phyloP scores from a whole-genome alignment of 2,888 invertebrate species.

The Sarcophaga rosellei region DNA sequence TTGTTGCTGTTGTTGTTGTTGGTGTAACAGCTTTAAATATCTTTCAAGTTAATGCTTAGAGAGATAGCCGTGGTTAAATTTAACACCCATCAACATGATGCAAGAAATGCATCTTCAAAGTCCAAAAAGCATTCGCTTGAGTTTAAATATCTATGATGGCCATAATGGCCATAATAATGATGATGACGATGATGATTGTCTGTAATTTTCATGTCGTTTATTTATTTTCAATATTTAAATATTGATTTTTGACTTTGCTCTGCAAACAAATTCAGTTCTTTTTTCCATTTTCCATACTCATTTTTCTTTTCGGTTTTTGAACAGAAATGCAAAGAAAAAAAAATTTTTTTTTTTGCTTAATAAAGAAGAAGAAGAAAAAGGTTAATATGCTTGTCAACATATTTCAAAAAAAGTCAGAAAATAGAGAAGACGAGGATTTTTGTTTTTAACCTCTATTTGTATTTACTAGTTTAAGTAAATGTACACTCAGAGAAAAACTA shows the following conservation, averaged over 20 bases:
- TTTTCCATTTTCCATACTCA: not conserved
- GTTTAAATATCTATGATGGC: not conserved
- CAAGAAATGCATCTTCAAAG: not conserved
- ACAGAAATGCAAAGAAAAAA: not conserved
- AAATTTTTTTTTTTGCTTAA: no score
- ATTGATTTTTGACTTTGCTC: constrained; percentile 75
- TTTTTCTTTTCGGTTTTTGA: not conserved
- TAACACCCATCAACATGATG: constrained; percentile 49
- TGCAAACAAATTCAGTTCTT: constrained; percentile 76
- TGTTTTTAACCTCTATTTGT: not conserved
- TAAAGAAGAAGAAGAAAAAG: not conserved
- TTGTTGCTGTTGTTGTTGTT: not conserved
- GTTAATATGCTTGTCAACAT: not conserved
- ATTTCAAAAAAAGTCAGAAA: not conserved
- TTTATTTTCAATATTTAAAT: constrained; percentile 65
- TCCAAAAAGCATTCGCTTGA: not conserved
- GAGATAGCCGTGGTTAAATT: constrained; percentile 27
- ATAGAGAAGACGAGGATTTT: not conserved
- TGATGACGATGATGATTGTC: constrained; percentile 52
- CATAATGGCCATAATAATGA: constrained; percentile 29
- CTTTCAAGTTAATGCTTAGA: constrained; percentile 7
- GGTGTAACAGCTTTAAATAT: constrained; percentile 2
- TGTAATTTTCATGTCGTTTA: constrained; percentile 62
- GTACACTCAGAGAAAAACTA: not conserved
- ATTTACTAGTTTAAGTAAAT: not conserved